Evolutionary conservation across 1,140 invertebrate genomes (phyloP).

Genomic region (Eupristina koningsbergeri): DNA sequence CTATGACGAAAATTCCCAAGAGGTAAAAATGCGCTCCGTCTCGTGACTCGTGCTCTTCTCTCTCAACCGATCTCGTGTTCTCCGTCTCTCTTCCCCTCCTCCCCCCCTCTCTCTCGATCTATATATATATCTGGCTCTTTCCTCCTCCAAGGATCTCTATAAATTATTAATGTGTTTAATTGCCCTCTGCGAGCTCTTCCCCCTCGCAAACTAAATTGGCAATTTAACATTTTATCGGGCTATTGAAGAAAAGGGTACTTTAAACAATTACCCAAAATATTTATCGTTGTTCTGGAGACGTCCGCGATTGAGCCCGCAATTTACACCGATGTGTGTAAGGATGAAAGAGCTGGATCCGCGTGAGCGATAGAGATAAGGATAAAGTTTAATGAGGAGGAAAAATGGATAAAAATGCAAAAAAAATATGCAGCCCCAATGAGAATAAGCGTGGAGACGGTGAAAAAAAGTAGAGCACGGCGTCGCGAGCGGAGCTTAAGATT

Average conservation of each 20-base stretch:
- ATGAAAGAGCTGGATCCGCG: neutral
- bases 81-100: neutral
- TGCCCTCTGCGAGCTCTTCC: too few relatives aligned
- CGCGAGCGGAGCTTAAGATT: slow-evolving; percentile 54
- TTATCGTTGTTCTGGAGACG: too few relatives aligned
- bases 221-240: too few relatives aligned
- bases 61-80: slow-evolving; percentile 15
- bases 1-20: slow-evolving; percentile 87
- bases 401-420: neutral
- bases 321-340: too few relatives aligned
- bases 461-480: slow-evolving; percentile 49
- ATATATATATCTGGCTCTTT: slow-evolving; percentile 18
- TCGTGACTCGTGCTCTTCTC: slow-evolving; percentile 53
- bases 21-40: slow-evolving; percentile 81
- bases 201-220: too few relatives aligned
- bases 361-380: neutral
- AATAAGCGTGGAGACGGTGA: neutral
- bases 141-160: neutral
- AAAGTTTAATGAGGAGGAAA: too few relatives aligned
- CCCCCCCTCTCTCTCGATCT: neutral
- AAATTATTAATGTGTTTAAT: too few relatives aligned
- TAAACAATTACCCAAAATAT: too few relatives aligned
- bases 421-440: neutral
- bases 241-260: too few relatives aligned
- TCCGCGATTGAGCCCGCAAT: too few relatives aligned